A percentile compares a stretch with the other conserved stretches of the same genome.
These are phyloP conservation scores for Schrankia costaestrigalis DNA, from an alignment of 2,888 invertebrate species.

Conservation along the genomic window DNA sequence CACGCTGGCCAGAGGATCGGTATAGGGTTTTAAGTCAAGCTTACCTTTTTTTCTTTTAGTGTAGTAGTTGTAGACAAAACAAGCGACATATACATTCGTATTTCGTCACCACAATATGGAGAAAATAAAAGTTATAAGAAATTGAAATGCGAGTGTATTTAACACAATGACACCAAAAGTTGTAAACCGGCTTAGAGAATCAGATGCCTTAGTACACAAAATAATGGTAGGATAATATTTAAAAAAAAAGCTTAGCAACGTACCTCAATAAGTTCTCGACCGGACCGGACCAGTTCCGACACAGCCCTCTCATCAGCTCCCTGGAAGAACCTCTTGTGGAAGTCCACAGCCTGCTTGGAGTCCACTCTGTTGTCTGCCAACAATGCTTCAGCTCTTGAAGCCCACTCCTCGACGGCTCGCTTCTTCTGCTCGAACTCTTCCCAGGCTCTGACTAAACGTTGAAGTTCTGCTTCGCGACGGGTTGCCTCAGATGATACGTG, in stretches of 20 bases:
- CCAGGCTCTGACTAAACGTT: slow-evolving; percentile 91
- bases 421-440: slow-evolving; percentile 90
- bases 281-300: slow-evolving; percentile 87
- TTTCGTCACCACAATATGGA: no score
- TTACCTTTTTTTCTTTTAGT: no score
- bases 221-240: neutral
- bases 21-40: no score
- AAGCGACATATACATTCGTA: no score
- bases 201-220: no score
- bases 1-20: no score
- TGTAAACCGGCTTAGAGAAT: no score
- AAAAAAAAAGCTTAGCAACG: neutral
- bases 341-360: slow-evolving; percentile 88
- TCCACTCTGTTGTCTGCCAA: slow-evolving; percentile 90
- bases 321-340: slow-evolving; percentile 93
- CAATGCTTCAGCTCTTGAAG: slow-evolving; percentile 90
- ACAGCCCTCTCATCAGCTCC: slow-evolving; percentile 92
- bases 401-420: slow-evolving; percentile 91
- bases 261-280: slow-evolving; percentile 85
- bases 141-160: no score
- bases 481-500: slow-evolving; percentile 88
- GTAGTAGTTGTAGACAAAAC: no score
- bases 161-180: no score
- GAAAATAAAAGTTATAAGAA: no score
- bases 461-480: slow-evolving; percentile 88